These are phyloP conservation scores for Habroteleia sp. DNA, from an alignment of 2,888 invertebrate species.

Conservation along the genomic window DNA sequence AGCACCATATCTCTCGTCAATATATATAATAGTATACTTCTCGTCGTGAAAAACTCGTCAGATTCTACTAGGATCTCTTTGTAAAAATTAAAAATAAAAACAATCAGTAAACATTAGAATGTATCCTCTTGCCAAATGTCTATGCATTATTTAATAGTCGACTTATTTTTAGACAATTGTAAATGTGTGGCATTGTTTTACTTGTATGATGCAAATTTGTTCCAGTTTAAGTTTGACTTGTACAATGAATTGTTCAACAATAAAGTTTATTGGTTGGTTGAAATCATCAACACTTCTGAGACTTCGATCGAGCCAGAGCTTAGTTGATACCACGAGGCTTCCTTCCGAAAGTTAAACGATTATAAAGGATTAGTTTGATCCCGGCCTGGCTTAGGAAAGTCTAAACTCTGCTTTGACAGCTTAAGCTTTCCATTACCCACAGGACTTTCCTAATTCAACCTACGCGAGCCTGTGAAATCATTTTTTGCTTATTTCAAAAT, in stretches of 20 bases:
- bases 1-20: too few species aligned
- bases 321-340: constrained; percentile 47
- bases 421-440: constrained; percentile 60
- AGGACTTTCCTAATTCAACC: constrained; percentile 35
- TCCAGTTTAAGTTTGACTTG: too few species aligned
- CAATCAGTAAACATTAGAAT: too few species aligned
- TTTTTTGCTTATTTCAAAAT: not conserved
- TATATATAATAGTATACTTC: too few species aligned
- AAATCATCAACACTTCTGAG: constrained; percentile 52
- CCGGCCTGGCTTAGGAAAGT: constrained; percentile 63
- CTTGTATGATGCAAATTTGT: too few species aligned
- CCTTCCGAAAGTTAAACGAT: constrained; percentile 66
- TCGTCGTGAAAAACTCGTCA: too few species aligned
- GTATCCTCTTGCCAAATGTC: too few species aligned
- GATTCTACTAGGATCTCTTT: too few species aligned
- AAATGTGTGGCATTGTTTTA: too few species aligned
- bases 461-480: constrained; percentile 9
- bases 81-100: too few species aligned
- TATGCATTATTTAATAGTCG: too few species aligned
- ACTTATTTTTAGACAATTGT: too few species aligned
- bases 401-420: constrained; percentile 58
- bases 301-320: constrained; percentile 52
- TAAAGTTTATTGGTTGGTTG: constrained; percentile 27
- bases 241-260: constrained; percentile 21
- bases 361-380: constrained; percentile 66